Conservation (phyloP, 2,888 invertebrate species). For the Aspidiotus destructor region DNA sequence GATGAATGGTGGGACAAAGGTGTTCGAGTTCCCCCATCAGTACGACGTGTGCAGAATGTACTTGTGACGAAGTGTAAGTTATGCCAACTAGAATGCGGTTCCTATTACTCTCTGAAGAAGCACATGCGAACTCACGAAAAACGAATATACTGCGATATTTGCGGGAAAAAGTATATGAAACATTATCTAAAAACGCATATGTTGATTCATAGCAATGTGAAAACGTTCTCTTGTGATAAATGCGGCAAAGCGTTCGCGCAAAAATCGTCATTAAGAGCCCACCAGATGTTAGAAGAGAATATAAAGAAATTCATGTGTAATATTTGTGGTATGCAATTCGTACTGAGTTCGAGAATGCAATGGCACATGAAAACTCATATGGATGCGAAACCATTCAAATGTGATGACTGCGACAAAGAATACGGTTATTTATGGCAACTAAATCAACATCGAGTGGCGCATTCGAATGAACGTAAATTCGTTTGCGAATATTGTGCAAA, state of each 20-base stretch:
- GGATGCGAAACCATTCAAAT: not conserved
- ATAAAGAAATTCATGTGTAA: constrained; percentile 15
- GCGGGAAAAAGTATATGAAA: not conserved
- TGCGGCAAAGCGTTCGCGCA: constrained; percentile 14
- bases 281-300: not conserved
- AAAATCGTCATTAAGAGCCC: not conserved
- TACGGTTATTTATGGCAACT: constrained; percentile 12
- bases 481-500: constrained; percentile 13
- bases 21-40: not conserved
- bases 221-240: not conserved
- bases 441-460: constrained; percentile 4
- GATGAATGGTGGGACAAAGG: not conserved
- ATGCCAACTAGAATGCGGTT: not conserved
- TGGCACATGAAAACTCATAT: constrained; percentile 4
- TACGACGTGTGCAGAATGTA: not conserved
- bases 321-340: constrained; percentile 7
- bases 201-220: not conserved
- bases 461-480: constrained; percentile 7
- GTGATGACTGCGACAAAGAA: constrained; percentile 10
- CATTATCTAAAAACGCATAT: not conserved
- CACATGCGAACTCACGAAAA: not conserved
- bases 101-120: not conserved
- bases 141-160: not conserved
- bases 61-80: not conserved
- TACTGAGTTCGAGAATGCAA: not conserved